Base-by-base conservation (phyloP, 2,797 vertebrate species). In the Malurus splendens region DNA sequence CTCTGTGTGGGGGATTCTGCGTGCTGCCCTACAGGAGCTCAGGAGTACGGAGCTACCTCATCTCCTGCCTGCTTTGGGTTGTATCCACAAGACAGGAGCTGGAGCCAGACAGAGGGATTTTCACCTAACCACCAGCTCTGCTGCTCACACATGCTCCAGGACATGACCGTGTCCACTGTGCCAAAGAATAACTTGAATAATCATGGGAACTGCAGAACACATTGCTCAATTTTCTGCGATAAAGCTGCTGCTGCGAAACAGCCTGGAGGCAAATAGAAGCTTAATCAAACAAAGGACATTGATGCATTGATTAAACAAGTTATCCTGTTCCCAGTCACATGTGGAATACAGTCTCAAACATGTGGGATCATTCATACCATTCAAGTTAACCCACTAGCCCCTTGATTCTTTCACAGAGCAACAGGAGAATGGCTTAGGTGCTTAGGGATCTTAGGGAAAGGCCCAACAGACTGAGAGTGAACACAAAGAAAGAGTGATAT, bases 271-370 rank as follows among this genome's bases (percentile, higher is more conserved):
- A 86, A 86, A 74, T 61, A 67, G 89, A 82, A 90, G 54, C 52
- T 81, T 90, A 87, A 91, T 93, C 87, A 91, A 92, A 86, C 75
- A 90, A 92, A 82, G 48, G 61, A 90, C 64, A 80, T 89, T 67
- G 85, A 90, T 94, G 71, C 50, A 90, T 92, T 90, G 80, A 94
- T 93, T 89, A 92, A 90, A 61, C 54, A 79, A 92, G 62, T 93
- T 84, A 30, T 44, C 76, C 64, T 82, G 54, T 64, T 93, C 60
- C 57, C 48, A 92, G 89, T 90, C 39, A 64, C 80, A 71, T 76
- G 60, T 71, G 67, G 74, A 84, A 89, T 64, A 79, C 0, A 0
- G 54, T 71, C 82, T 82, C 28, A 79, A 41, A 86, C 67, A 89
- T 83, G 77, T 93, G 87, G 80, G 74, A 93, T 87, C 82, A 51